Base-by-base conservation (phyloP, 2,797 vertebrate genomes). In the Helicolenus hilgendorfi region DNA sequence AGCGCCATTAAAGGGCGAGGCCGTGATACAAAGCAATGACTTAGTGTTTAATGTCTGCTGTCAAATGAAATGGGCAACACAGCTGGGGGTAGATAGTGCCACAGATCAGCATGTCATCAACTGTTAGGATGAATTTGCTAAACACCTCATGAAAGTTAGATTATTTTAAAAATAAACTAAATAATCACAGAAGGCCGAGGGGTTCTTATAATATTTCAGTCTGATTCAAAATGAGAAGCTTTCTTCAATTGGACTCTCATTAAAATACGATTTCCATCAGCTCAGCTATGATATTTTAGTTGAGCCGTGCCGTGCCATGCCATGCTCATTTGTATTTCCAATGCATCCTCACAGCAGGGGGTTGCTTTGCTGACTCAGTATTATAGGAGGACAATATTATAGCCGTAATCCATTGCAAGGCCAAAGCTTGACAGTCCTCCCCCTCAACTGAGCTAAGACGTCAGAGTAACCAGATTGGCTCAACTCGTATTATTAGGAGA, bases 1-100 rank as follows among this genome's bases (percentile, higher is more conserved):
- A 98, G 98, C 97, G 98, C 98, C 98, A 98, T 99, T 99, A 98
- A 98, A 98, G 98, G 98, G 98, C 97, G 97, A 98, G 98, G 97
- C 98, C 98, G 96, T 97, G 98, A 98, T 97, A 97, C 98, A 98
- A 98, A 98, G 98, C 98, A 98, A 98, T 98, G 98, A 98, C 98
- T 98, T 98, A 96, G 96, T 97, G 98, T 98, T 98, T 98, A 98
- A 98, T 98, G 98, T 98, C 97, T 97, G 92, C 94, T 96, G 94
- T 96, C 94, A 95, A 91, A 94, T 91, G 86, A 95, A 96, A 95
- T 94, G 90, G 98, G 98, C 87, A 84, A 69, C 93, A 88, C 95
- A 95, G 94, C 94, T 95, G 93, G 93, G 67, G 90, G 92, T 89
- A 93, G 91, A 94, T 94, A 74, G 92, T 79, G 71, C 90, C 83